A percentile compares a stretch with the other conserved stretches of the same genome.
phyloP scores from a whole-genome alignment of 2,113 vertebrate species.

The Pterocles gutturalis region DNA sequence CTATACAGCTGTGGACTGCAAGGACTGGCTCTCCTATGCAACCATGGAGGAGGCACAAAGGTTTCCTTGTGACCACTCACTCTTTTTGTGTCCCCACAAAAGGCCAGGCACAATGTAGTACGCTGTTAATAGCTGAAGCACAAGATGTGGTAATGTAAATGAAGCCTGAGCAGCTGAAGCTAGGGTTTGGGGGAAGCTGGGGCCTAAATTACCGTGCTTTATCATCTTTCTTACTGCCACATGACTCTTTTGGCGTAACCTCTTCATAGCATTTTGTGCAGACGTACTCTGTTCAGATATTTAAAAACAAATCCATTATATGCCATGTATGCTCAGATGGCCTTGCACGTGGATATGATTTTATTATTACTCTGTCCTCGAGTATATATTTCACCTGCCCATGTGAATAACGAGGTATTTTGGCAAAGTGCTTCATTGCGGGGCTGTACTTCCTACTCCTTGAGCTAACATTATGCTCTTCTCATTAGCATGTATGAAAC shows the following conservation, averaged over 20 bases:
- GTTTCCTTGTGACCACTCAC: constrained; percentile 68
- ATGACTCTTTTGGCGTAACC: constrained; percentile 56
- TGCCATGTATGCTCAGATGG: constrained; percentile 7
- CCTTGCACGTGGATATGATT: constrained; percentile 22
- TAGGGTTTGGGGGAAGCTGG: constrained; percentile 34
- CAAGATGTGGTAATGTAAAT: constrained; percentile 70
- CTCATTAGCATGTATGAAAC: constrained; percentile 24
- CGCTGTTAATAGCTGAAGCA: constrained; percentile 63
- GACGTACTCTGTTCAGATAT: constrained; percentile 12
- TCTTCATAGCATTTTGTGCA: constrained; percentile 20
- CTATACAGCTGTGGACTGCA: constrained; percentile 60
- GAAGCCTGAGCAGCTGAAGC: constrained; percentile 67
- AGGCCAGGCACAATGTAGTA: constrained; percentile 61
- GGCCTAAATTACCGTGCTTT: constrained; percentile 50
- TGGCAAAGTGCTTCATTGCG: not conserved
- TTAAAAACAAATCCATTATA: constrained; percentile 53
- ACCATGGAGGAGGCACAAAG: constrained; percentile 58
- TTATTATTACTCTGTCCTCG: not conserved
- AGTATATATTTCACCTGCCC: constrained; percentile 20
- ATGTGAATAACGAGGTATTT: not conserved
- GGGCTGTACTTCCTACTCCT: not conserved
- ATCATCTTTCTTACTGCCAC: constrained; percentile 54
- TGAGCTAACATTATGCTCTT: not conserved
- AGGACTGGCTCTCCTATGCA: constrained; percentile 53
- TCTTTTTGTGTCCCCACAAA: constrained; percentile 68